phyloP scores from a whole-genome alignment of 2,888 invertebrate genomes.

The Andrena marginata region DNA sequence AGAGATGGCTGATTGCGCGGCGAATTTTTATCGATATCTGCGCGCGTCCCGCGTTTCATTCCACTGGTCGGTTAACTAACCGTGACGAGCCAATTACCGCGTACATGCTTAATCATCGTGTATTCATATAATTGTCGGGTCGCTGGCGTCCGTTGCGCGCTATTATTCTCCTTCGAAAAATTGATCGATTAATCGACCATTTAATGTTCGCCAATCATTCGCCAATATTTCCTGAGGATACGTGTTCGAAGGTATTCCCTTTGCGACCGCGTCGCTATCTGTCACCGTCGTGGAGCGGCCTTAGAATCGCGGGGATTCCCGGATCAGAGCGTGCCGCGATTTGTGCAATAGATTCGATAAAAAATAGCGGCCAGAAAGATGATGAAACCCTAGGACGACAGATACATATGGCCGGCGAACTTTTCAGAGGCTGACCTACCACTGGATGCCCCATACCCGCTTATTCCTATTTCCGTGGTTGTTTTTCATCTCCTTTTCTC shows the following conservation, averaged over 20 bases:
- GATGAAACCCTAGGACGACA: conserved; percentile 7
- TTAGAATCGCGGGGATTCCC: not conserved
- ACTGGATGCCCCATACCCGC: conserved; percentile 36
- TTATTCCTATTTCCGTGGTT: conserved; percentile 41
- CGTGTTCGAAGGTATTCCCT: not conserved
- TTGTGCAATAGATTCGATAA: not conserved
- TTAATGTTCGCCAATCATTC: not conserved
- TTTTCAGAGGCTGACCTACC: conserved; percentile 42
- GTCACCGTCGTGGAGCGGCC: conserved; percentile 1
- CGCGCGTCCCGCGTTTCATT: conserved; percentile 12
- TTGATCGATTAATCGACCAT: not conserved
- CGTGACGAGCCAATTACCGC: conserved; percentile 50
- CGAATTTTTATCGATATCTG: conserved; percentile 46
- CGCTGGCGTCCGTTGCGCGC: conserved; percentile 4
- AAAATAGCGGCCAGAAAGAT: not conserved
- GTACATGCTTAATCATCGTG: conserved; percentile 41
- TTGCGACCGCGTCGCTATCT: not conserved
- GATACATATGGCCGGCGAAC: conserved; percentile 17
- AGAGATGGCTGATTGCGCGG: conserved; percentile 2
- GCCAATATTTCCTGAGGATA: not conserved
- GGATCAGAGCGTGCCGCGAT: not conserved
- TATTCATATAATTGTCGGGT: conserved; percentile 35
- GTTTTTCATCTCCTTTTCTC: conserved; percentile 20
- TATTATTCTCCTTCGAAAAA: not conserved
- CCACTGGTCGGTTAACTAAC: conserved; percentile 37